These are phyloP conservation scores for Sebastes goodei DNA, from an alignment of 2,797 vertebrate genomes.

Conservation along the genomic window DNA sequence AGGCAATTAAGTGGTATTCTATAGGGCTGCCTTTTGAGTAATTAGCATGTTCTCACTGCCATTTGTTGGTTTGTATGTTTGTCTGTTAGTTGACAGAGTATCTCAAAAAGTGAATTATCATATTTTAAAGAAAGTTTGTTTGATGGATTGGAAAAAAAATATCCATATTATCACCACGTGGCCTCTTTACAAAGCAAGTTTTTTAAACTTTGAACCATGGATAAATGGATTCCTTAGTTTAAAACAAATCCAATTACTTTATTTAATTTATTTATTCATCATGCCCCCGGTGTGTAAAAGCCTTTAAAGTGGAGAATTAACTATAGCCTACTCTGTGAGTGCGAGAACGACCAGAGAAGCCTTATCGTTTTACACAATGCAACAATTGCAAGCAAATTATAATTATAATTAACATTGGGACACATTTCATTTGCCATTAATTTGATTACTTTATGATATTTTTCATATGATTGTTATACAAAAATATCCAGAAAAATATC, in stretches of 20 bases:
- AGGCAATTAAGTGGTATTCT: constrained; percentile 8
- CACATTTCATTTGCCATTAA: too few relatives aligned
- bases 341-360: too few relatives aligned
- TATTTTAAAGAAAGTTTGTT: neutral
- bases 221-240: neutral
- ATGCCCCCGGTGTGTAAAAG: too few relatives aligned
- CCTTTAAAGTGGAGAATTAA: too few relatives aligned
- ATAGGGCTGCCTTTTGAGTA: neutral
- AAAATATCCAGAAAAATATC: too few relatives aligned
- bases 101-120: neutral
- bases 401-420: too few relatives aligned
- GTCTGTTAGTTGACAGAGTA: neutral
- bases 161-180: neutral
- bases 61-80: neutral
- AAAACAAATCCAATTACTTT: neutral
- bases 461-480: too few relatives aligned
- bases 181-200: neutral
- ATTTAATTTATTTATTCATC: too few relatives aligned
- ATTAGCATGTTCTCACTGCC: neutral
- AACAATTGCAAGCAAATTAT: too few relatives aligned
- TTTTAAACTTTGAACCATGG: neutral
- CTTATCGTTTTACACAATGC: too few relatives aligned
- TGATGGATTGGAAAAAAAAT: neutral
- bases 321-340: too few relatives aligned
- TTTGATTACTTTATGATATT: too few relatives aligned